Base-by-base conservation (phyloP, 1,140 invertebrate genomes). In the Melitaea cinxia region DNA sequence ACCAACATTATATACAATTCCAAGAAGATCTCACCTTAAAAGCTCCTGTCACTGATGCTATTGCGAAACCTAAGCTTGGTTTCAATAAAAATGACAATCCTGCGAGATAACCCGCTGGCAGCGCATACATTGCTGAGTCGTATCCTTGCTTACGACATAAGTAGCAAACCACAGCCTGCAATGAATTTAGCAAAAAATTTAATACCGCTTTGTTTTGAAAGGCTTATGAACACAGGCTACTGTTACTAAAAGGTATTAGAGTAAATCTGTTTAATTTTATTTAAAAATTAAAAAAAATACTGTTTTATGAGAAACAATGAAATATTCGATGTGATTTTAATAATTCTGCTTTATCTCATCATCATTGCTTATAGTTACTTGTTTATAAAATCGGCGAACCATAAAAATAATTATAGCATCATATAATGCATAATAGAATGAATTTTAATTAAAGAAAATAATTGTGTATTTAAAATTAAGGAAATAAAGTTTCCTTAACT, bases 81-180 rank as follows among this genome's bases (percentile, higher is more conserved):
- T 80, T 91, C 65, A 92, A 91, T 23, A 86, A 26, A 54, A 87
- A 89, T 12, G 91, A 86, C n/a, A 91, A 45, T 15, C 91, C 91
- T 4, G 91, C 87, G 14, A 88, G 56, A 58, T 80, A 91, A n/a
- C 91, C 91, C 7, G 89, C 91, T 1, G 91, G 91, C 19, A 92
- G 65, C 7, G 89, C 91, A 52, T 90, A 85, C 49, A 81, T 24
- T 19, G 83, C 83, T 0, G 88, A 88, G 65, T 92, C 91, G 14
- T 53, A 58, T 6, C 84, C 85, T 57, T 70, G 55, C 55, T 81
- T 88, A 73, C 78, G 82, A 59, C 89, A 91, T 58, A 92, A 74
- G 56, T 80, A 86, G 61, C 91, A 92, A 42, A 89, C 73, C 24
- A 91, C 80, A 66, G 89, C 78, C 91, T 92, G 82, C 21, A 85